These are phyloP conservation scores for Ambastaia sidthimunki DNA, from an alignment of 2,797 vertebrate genomes.

Conservation along the genomic window DNA sequence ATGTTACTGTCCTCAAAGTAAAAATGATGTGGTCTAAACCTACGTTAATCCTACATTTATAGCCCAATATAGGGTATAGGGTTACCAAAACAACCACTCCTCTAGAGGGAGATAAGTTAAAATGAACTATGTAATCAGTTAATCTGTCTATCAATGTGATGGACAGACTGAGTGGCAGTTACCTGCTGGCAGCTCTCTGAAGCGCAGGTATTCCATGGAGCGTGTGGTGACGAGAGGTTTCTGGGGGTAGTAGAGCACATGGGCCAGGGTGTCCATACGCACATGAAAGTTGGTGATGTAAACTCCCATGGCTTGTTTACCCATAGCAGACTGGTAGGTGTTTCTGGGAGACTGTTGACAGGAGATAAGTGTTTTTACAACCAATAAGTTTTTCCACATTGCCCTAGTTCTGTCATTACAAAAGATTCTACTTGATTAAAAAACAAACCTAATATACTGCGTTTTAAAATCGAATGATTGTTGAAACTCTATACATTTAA, in stretches of 20 bases:
- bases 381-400: neutral
- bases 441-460: no score
- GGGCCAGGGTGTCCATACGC: slow-evolving; percentile 96
- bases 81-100: neutral
- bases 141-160: neutral
- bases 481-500: no score
- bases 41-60: neutral
- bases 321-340: slow-evolving; percentile 99
- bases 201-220: slow-evolving; percentile 97
- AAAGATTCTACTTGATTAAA: neutral
- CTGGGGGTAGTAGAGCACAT: slow-evolving; percentile 97
- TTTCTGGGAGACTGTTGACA: slow-evolving; percentile 92
- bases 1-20: neutral
- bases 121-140: neutral
- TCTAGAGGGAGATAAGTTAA: neutral
- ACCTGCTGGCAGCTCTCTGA: slow-evolving; percentile 97
- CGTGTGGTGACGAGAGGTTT: slow-evolving; percentile 96
- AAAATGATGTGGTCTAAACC: neutral
- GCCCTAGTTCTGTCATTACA: neutral
- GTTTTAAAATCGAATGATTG: no score
- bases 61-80: neutral
- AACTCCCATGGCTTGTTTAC: slow-evolving; percentile 99
- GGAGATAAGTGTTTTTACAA: slow-evolving; percentile 32
- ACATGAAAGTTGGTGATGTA: slow-evolving; percentile 99
- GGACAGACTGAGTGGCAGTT: neutral